A percentile compares a stretch with the other conserved stretches of the same genome.
phyloP scores from a whole-genome alignment of 2,888 invertebrate species.

The Eurytoma adleriae region DNA sequence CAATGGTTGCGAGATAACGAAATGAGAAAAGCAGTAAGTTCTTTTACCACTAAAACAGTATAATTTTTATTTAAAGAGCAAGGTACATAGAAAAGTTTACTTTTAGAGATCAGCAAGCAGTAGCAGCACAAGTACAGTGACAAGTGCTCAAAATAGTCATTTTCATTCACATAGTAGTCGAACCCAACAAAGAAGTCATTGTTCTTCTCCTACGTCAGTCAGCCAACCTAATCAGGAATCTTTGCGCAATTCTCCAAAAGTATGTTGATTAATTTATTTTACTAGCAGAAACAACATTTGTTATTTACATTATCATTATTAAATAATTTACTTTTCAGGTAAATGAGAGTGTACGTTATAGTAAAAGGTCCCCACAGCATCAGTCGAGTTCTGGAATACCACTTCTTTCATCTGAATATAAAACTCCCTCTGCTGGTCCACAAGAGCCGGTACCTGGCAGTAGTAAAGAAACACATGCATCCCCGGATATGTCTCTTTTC shows the following conservation, averaged over 20 bases:
- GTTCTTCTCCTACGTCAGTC: conserved; percentile 69
- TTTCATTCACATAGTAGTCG: conserved; percentile 70
- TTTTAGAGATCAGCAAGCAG: conserved; percentile 70
- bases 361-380: conserved; percentile 70
- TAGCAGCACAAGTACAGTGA: conserved; percentile 72
- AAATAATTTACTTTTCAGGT: conserved; percentile 60
- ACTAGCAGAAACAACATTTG: not conserved
- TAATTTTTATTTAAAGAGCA: not conserved
- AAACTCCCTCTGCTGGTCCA: conserved; percentile 56
- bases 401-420: conserved; percentile 64
- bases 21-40: conserved; percentile 77
- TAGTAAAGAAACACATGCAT: conserved; percentile 69
- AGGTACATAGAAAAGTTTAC: conserved; percentile 19
- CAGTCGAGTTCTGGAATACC: conserved; percentile 65
- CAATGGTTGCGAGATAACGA: conserved; percentile 86
- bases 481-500: conserved; percentile 71
- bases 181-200: conserved; percentile 68
- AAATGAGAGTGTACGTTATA: conserved; percentile 67
- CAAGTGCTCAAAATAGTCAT: conserved; percentile 72
- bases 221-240: conserved; percentile 69
- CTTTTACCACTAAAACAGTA: not conserved
- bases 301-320: conserved; percentile 1
- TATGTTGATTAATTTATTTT: conserved; percentile 52
- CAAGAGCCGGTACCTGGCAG: conserved; percentile 72
- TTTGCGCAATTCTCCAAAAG: conserved; percentile 71